Base-by-base conservation (phyloP, 2,797 vertebrate species). In the Hippopotamyrus pictus region DNA sequence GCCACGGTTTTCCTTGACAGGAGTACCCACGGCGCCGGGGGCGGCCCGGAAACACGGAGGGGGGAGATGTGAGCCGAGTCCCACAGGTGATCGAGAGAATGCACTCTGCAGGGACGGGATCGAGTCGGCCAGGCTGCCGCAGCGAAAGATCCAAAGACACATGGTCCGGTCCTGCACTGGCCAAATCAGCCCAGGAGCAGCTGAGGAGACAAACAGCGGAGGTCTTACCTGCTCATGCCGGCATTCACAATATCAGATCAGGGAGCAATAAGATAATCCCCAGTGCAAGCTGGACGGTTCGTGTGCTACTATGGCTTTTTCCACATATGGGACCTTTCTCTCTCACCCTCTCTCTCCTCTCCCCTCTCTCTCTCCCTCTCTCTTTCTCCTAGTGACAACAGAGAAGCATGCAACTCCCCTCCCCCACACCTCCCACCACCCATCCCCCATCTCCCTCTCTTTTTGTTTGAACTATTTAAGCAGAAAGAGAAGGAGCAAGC, bases 391-490 rank as follows among this genome's bases (percentile, higher is more conserved):
- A 95, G 94, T 96, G 95, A 96, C 95, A 95, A 96, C 95, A 94
- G 94, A 94, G 92, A 91, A 91, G 85, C 86, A 88, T 87, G 83
- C 87, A 90, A 88, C 76, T 88, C 95, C 95, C 94, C 94, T 92
- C 91, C 91, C 91, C 90, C 94, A 92, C 94, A 92, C 92, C 79
- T 69, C 88, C 88, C 91, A 88, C 48, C 62, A 17, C 62, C 88
- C 73, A 79, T 46, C 89, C 37, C 87, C 89, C 91, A 92, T 92
- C 92, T 93, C 93, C 93, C 93, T 95, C 84, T 82, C 76, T 92
- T 95, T 96, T 96, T 95, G 95, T 94, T 95, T 94, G 95, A 96
- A 96, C 94, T 96, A 95, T 96, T 96, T 96, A 95, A 95, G 95
- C 94, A 94, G 92, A 91, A 90, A 46, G 62, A 57, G 85, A 87